Percentiles rank a stretch among this genome's conserved stretches.
Evolutionary conservation across 2,113 vertebrate species (phyloP).

Genomic region (Daboia siamensis): DNA sequence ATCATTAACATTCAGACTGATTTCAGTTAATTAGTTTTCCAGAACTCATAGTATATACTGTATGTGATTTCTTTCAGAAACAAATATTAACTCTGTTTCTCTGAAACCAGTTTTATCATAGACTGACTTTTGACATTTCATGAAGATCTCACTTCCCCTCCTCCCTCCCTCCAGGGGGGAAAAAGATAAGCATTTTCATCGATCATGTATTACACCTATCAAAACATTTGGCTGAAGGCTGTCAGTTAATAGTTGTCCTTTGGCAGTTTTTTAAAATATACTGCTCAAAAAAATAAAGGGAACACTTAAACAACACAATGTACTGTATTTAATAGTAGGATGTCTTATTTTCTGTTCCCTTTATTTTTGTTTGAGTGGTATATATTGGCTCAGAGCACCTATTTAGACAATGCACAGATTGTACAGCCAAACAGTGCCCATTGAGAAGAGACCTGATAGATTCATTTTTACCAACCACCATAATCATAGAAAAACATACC

Average conservation of each 20-base stretch:
- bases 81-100: not conserved
- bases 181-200: not conserved
- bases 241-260: not conserved
- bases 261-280: not conserved
- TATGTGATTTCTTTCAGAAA: not conserved
- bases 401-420: not conserved
- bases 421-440: not conserved
- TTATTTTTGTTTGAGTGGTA: not conserved
- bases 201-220: not conserved
- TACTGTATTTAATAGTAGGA: too few relatives aligned
- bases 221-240: not conserved
- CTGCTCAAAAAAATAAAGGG: not conserved
- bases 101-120: not conserved
- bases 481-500: not conserved
- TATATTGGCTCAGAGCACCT: not conserved
- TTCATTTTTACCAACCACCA: not conserved
- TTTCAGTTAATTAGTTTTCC: not conserved
- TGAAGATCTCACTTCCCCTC: not conserved
- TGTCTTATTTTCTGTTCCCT: too few relatives aligned
- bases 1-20: not conserved
- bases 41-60: not conserved
- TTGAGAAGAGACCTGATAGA: not conserved
- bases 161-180: too few relatives aligned
- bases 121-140: not conserved
- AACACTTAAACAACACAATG: too few relatives aligned